Evolutionary conservation across 1,140 invertebrate species (phyloP).

Genomic region (Brachionus rubens): DNA sequence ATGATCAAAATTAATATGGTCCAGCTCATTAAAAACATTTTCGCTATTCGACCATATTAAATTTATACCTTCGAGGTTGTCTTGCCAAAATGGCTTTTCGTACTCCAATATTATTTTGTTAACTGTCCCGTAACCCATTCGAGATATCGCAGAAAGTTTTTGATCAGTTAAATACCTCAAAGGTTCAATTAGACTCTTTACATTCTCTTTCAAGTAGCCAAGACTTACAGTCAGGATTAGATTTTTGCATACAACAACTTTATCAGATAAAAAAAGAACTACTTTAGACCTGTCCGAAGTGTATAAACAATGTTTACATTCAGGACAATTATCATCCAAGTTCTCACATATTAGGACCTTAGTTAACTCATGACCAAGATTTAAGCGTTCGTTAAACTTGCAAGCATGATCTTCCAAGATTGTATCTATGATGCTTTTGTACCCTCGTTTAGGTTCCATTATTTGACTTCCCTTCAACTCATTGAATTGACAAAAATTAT

Average conservation of each 20-base stretch:
- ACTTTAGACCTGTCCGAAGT: not conserved
- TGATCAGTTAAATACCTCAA: not conserved
- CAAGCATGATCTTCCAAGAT: not conserved
- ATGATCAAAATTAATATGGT: not conserved
- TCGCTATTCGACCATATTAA: conserved; percentile 21
- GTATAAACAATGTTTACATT: not conserved
- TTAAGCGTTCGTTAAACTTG: not conserved
- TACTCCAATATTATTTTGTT: conserved; percentile 39
- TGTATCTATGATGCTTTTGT: not conserved
- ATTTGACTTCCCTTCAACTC: conserved; percentile 3
- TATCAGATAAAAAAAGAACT: not conserved
- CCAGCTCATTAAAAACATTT: not conserved
- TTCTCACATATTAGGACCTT: conserved; percentile 12
- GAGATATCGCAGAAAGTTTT: not conserved
- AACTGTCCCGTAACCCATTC: conserved; percentile 22
- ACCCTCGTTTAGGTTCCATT: conserved; percentile 11
- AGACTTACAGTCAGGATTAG: conserved; percentile 7
- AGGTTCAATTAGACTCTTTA: not conserved
- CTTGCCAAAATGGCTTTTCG: conserved; percentile 34
- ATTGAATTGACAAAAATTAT: not conserved
- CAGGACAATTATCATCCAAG: not conserved
- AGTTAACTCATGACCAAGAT: not conserved
- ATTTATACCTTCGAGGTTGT: conserved; percentile 28
- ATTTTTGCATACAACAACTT: not conserved
- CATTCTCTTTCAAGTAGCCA: conserved; percentile 31